Evolutionary conservation across 2,113 vertebrate genomes (phyloP), one percentile per base, ranked within the genome.

Genomic region (Pelodiscus sinensis): DNA sequence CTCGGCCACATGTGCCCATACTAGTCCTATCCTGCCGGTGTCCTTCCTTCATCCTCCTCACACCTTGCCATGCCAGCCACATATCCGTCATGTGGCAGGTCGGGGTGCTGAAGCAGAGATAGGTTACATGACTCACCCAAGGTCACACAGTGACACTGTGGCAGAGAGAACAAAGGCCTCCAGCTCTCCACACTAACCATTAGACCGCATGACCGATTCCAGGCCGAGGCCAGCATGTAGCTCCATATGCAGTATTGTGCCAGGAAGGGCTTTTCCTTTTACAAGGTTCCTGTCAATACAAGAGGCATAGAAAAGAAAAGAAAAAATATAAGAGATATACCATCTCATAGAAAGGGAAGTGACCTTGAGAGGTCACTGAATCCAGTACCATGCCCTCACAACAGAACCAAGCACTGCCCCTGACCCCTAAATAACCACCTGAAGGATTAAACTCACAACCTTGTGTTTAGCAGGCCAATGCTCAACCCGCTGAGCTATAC

Each of bases 1-100:
- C 44, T 44, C 5, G 44, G 44, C 44, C 44, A 44, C 7, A 6
- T 44, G 44, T 6, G 44, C 44, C 44, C 31, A 27, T 0, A 1
- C 44, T 14, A 44, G 38, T 2, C 2, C 8, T 31, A 54, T 5
- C 27, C 9, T 0, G 0, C 8, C 0, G 0, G 2, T 6, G 27
- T 15, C 1, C 2, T 21, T 79, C 3, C 19, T 7, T 12, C 8
- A 18, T n/a, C 15, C 52, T 44, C 75, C 38, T 55, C 38, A 51
- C 18, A 1, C 25, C 18, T 51, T 16, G 25, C 51, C 2, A 25
- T 0, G 1, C 0, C 1, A 9, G n/a, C 27, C 31, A 10, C 8
- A 71, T 54, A 52, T 44, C 11, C 75, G 19, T 24, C 27, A 10
- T 13, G 35, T 44, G 55, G 29, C 73, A 65, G 55, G 3, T 4